Conservation (phyloP, 2,888 invertebrate genomes). For the Poecilus cupreus region DNA sequence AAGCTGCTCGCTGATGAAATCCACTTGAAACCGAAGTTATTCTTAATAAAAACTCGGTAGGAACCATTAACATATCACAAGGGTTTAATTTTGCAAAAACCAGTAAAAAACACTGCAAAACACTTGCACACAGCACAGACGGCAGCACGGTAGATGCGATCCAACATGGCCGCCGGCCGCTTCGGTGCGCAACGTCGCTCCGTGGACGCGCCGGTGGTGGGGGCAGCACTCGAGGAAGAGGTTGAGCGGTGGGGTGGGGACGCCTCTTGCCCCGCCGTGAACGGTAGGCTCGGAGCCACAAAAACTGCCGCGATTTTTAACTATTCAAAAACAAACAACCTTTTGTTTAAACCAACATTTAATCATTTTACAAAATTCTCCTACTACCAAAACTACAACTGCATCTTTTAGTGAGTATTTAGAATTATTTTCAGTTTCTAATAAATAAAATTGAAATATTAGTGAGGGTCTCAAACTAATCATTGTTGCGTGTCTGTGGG, state of each 20-base stretch:
- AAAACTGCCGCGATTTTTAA: background rate
- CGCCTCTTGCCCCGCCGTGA: background rate
- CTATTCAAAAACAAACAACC: background rate
- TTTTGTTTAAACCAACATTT: no score
- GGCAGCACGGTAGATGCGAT: slow-evolving; percentile 69
- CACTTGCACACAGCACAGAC: slow-evolving; percentile 62
- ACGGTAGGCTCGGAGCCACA: slow-evolving; percentile 17
- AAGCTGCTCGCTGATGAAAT: slow-evolving; percentile 3
- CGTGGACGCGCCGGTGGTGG: slow-evolving; percentile 60
- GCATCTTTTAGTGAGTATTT: no score
- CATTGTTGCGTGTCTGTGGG: no score
- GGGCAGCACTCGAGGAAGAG: slow-evolving; percentile 62
- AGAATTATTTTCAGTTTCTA: no score
- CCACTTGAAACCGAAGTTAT: slow-evolving; percentile 11
- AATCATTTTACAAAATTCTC: no score
- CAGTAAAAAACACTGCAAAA: slow-evolving; percentile 54
- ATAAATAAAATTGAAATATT: no score
- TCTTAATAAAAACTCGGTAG: slow-evolving; percentile 39
- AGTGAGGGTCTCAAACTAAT: no score
- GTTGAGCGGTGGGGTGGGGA: slow-evolving; percentile 39
- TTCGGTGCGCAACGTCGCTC: slow-evolving; percentile 61
- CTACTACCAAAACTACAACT: no score
- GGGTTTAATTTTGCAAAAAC: slow-evolving; percentile 57
- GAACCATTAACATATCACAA: slow-evolving; percentile 51
- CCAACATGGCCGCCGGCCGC: slow-evolving; percentile 70